These are phyloP conservation scores for Biston betularia DNA, from an alignment of 2,888 invertebrate species.

Conservation along the genomic window DNA sequence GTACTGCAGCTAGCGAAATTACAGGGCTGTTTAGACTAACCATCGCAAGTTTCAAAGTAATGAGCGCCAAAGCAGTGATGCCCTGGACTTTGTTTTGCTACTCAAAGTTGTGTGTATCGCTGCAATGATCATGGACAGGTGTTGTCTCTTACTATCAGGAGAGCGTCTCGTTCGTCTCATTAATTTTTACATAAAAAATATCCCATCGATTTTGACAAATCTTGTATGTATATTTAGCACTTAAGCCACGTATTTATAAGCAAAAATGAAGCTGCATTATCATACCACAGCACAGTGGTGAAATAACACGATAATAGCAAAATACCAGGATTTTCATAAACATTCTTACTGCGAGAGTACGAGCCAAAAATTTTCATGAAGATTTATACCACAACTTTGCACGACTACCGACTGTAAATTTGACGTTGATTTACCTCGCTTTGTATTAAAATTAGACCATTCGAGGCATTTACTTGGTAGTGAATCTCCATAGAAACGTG, in stretches of 20 bases:
- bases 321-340: conserved; percentile 29
- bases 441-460: conserved; percentile 26
- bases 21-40: too few relatives aligned
- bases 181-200: too few relatives aligned
- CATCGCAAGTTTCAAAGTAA: too few relatives aligned
- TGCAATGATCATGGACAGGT: too few relatives aligned
- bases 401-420: conserved; percentile 25
- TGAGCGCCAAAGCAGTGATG: too few relatives aligned
- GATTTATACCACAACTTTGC: conserved; percentile 43
- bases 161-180: too few relatives aligned
- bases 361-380: conserved; percentile 38
- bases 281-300: background rate
- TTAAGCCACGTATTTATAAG: background rate
- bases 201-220: too few relatives aligned
- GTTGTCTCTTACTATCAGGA: too few relatives aligned
- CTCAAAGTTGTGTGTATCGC: too few relatives aligned
- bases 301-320: conserved; percentile 3
- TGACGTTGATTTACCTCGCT: conserved; percentile 43
- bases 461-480: conserved; percentile 1
- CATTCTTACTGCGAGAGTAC: conserved; percentile 13
- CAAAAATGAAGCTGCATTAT: conserved; percentile 12
- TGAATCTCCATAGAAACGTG: conserved; percentile 1
- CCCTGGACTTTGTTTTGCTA: too few relatives aligned
- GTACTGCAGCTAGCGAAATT: too few relatives aligned
- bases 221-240: background rate